Evolutionary conservation across 2,888 invertebrate genomes (phyloP), one percentile per base, ranked within the genome.

Genomic region (Myathropa florea): DNA sequence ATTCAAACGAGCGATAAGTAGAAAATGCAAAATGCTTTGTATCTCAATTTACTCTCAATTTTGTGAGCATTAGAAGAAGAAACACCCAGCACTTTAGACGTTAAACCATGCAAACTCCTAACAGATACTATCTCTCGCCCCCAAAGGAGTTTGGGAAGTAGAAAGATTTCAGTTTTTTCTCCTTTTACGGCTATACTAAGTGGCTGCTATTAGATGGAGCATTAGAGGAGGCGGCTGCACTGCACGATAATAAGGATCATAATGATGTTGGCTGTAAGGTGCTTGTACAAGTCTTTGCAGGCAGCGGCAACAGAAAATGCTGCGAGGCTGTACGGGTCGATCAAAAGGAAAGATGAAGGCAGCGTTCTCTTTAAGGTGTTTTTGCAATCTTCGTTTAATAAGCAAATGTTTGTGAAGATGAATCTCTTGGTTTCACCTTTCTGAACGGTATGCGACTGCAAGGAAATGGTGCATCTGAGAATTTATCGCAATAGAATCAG

Each of bases 31-130:
- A 86, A 78, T 65, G 86, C 39, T 75, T 86, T 83, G 78, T 83
- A 83, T 83, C 86, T 86, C 75, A 86, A 86, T 86, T 86, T 79
- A 61, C 83, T 83, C 86, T 70, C 86, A 67, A 83, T 86, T 86
- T 83, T 75, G 78, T 61, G 39, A 75, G 75, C 79, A 83, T 83
- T 86, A 86, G 83, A 79, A 53, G 65, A 61, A 83, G 78, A 75
- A 85, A 86, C 83, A 71, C 78, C 83, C 79, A 83, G 83, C 78
- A 83, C 73, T 86, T 86, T 79, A 65, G 24, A 26, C 57, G 71
- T 75, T 75, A 65, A 63, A 57, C 72, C 78, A 65, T 83, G 86
- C 78, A 83, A 76, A 60, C 75, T 67, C 73, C 63, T 36, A 63
- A 64, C 67, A 53, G 79, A 80, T 79, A 80, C 10, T 33, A 80